A percentile compares a stretch with the other conserved stretches of the same genome.
These are phyloP conservation scores for Benitochromis conjunctus DNA, from an alignment of 2,113 vertebrate genomes.

Conservation along the genomic window DNA sequence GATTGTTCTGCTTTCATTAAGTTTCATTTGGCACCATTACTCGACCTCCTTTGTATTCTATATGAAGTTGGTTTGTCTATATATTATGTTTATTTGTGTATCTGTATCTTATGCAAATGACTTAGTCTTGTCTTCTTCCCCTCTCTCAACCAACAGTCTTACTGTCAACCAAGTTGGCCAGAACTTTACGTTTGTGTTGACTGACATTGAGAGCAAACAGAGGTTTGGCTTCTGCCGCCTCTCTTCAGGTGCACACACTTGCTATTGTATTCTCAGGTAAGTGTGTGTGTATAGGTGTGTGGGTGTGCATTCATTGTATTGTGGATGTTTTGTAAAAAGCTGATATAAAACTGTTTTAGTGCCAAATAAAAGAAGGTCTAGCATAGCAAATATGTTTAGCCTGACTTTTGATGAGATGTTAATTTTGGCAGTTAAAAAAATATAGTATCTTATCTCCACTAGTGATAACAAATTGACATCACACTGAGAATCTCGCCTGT, in stretches of 20 bases:
- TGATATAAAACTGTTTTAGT: background rate
- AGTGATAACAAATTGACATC: background rate
- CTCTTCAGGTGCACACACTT: slow-evolving; percentile 91
- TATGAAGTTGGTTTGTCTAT: background rate
- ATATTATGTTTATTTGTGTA: background rate
- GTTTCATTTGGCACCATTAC: background rate
- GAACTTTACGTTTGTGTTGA: slow-evolving; percentile 98
- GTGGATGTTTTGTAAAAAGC: background rate
- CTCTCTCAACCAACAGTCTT: slow-evolving; percentile 72
- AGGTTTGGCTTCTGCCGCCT: slow-evolving; percentile 97
- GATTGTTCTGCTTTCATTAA: background rate
- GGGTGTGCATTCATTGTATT: background rate
- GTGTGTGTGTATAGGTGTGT: background rate
- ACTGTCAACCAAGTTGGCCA: slow-evolving; percentile 88
- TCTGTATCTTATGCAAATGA: background rate
- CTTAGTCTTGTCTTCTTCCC: background rate
- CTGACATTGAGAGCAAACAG: slow-evolving; percentile 98
- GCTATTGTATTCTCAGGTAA: slow-evolving; percentile 81
- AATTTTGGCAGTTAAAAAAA: background rate
- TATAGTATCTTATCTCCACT: background rate
- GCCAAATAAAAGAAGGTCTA: background rate
- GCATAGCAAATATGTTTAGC: background rate
- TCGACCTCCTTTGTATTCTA: background rate
- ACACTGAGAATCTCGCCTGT: background rate
- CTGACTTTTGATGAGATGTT: background rate